Conservation (phyloP, 1,140 invertebrate species). For the Ectropis grisescens region DNA sequence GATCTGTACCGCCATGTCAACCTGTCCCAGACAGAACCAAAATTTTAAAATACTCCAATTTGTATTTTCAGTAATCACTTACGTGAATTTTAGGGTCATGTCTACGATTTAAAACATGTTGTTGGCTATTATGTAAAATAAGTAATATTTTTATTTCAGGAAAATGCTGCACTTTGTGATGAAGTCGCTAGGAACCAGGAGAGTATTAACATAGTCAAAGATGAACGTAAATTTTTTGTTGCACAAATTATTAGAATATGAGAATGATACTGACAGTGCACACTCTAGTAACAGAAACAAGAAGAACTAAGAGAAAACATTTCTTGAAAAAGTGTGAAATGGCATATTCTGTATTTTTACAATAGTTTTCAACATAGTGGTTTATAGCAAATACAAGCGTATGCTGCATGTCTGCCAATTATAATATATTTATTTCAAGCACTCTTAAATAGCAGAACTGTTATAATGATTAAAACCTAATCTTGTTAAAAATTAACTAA, state of each 20-base stretch:
- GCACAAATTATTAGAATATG: slow-evolving; percentile 76
- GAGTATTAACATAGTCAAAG: slow-evolving; percentile 79
- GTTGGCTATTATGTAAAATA: too few species aligned
- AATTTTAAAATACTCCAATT: too few species aligned
- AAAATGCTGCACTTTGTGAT: slow-evolving; percentile 87
- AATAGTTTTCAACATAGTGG: too few species aligned
- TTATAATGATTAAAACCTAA: background rate
- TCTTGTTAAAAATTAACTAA: too few species aligned
- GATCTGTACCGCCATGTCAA: too few species aligned
- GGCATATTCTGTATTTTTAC: too few species aligned
- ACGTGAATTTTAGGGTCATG: too few species aligned
- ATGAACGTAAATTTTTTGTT: slow-evolving; percentile 82
- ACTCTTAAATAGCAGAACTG: background rate
- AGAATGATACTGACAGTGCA: slow-evolving; percentile 69
- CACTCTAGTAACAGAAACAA: slow-evolving; percentile 31
- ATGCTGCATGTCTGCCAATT: background rate
- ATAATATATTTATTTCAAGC: background rate
- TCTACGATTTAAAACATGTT: too few species aligned
- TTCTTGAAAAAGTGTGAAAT: background rate
- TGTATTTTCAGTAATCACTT: too few species aligned
- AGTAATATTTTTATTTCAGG: too few species aligned
- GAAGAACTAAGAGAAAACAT: slow-evolving; percentile 38
- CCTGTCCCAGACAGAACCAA: too few species aligned
- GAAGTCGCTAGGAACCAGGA: slow-evolving; percentile 84
- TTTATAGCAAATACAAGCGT: too few species aligned